Evolutionary conservation across 64 coral and sea anemone species (phyloP).

Genomic region (Hydrozoanthus tunicans): DNA sequence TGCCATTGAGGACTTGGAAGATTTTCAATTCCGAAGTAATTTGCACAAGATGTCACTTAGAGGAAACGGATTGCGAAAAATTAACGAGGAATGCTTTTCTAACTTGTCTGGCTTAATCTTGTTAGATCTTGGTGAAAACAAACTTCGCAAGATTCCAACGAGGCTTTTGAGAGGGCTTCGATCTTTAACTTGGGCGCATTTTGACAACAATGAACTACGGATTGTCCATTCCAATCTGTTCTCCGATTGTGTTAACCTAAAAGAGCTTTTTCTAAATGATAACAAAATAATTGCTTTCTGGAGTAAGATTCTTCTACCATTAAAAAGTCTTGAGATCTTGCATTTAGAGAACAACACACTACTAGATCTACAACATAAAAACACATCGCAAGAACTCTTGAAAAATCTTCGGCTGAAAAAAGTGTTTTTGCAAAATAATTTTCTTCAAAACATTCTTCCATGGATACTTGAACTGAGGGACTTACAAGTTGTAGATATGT

Average conservation of each 20-base stretch:
- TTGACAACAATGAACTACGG: not conserved
- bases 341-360: slow-evolving; percentile 16
- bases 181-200: not conserved
- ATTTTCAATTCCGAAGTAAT: slow-evolving; percentile 27
- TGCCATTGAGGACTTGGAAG: slow-evolving; percentile 14
- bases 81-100: slow-evolving; percentile 5
- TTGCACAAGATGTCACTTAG: slow-evolving; percentile 35
- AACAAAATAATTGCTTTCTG: not conserved
- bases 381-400: not conserved
- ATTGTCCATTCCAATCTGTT: slow-evolving; percentile 15
- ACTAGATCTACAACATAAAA: not conserved
- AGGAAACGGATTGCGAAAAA: slow-evolving; percentile 38
- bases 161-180: slow-evolving; percentile 19
- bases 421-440: slow-evolving; percentile 16
- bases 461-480: slow-evolving; percentile 8
- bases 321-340: not conserved
- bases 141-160: not conserved
- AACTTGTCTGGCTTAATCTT: slow-evolving; percentile 20
- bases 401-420: not conserved
- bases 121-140: slow-evolving; percentile 37
- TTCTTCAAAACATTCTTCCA: not conserved
- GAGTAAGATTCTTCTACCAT: not conserved
- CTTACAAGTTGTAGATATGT: slow-evolving; percentile 7
- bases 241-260: not conserved
- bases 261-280: not conserved